Percentiles rank a stretch among this genome's conserved stretches.
Evolutionary conservation across 2,888 invertebrate genomes (phyloP).

Genomic region (Philhelius pedissequus): DNA sequence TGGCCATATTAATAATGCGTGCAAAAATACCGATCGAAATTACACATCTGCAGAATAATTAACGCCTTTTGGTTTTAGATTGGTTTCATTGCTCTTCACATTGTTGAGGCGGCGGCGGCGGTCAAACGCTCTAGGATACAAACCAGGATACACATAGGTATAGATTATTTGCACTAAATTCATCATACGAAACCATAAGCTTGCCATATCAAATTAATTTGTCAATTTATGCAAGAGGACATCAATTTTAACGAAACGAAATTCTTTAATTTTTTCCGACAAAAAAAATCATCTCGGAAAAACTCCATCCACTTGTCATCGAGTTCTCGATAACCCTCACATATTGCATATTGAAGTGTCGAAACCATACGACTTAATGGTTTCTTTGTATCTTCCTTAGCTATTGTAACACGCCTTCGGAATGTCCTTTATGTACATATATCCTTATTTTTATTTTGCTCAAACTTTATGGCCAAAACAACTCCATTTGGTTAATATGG

Average conservation of each 20-base stretch:
- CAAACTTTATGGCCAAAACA: constrained; percentile 43
- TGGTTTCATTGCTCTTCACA: background rate
- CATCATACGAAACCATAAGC: background rate
- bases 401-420: constrained; percentile 13
- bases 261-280: background rate
- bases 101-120: too few species aligned
- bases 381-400: background rate
- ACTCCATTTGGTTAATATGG: constrained; percentile 32
- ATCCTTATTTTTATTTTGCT: constrained; percentile 33
- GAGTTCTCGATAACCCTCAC: constrained; percentile 35
- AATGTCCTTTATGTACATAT: constrained; percentile 39
- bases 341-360: constrained; percentile 27
- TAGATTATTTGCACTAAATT: background rate
- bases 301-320: constrained; percentile 42
- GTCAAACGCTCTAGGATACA: background rate
- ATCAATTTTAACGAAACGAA: background rate
- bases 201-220: background rate
- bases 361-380: constrained; percentile 12
- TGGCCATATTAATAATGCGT: background rate
- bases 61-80: background rate
- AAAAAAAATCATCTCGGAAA: constrained; percentile 18
- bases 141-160: too few species aligned
- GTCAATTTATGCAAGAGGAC: background rate
- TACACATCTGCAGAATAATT: background rate
- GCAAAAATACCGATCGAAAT: background rate